These are phyloP conservation scores for Acyrthosiphon pisum DNA, from an alignment of 1,140 invertebrate genomes.

Conservation along the genomic window DNA sequence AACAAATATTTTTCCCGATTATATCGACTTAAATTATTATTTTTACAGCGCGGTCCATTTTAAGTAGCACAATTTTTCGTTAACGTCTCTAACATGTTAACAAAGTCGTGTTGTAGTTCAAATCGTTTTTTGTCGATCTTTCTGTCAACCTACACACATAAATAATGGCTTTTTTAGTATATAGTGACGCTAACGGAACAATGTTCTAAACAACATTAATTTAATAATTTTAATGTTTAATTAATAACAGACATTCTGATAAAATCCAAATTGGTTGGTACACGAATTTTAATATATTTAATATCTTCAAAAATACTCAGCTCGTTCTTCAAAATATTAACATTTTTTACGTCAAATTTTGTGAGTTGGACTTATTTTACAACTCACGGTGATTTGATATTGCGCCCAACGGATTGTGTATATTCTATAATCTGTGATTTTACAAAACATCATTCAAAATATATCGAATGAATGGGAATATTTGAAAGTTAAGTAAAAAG, in stretches of 20 bases:
- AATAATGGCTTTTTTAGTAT: background rate
- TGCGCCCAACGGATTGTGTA: no score
- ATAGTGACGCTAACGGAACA: fast-evolving
- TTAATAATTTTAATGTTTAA: background rate
- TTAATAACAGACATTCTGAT: background rate
- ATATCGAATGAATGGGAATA: background rate
- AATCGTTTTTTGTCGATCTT: background rate
- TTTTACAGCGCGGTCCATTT: background rate
- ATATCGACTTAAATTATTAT: background rate
- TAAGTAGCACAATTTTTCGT: background rate
- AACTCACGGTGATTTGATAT: background rate
- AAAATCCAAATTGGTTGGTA: background rate
- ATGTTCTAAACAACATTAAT: no score
- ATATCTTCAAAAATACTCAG: background rate
- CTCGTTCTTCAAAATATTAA: no score
- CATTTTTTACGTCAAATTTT: background rate
- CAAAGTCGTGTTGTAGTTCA: background rate
- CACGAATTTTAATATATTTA: background rate
- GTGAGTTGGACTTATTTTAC: background rate
- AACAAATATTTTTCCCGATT: background rate
- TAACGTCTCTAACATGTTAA: no score
- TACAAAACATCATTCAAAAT: background rate
- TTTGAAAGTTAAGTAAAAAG: background rate
- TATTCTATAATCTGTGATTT: no score
- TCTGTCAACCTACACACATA: background rate